A percentile compares a stretch with the other conserved stretches of the same genome.
phyloP scores from a whole-genome alignment of 2,888 invertebrate species.

The Andrena flavipes region DNA sequence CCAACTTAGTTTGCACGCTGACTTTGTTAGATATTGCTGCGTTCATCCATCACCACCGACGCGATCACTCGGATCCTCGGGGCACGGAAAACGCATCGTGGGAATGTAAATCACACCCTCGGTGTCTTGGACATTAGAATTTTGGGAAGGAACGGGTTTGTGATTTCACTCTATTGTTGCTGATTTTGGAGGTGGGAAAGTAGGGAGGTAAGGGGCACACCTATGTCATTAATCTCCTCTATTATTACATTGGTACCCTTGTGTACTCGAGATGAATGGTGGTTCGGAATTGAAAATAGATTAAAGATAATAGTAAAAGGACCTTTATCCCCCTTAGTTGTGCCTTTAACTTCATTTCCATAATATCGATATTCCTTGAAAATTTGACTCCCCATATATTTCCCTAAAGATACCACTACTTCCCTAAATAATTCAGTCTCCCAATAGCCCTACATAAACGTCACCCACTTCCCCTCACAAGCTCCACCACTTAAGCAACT shows the following conservation, averaged over 20 bases:
- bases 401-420: not conserved
- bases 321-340: too few species aligned
- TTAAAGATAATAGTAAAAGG: too few species aligned
- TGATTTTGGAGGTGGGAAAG: too few species aligned
- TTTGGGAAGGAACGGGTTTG: not conserved
- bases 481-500: not conserved
- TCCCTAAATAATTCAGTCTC: not conserved
- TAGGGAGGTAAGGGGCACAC: too few species aligned
- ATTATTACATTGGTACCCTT: too few species aligned
- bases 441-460: not conserved
- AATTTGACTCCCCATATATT: too few species aligned
- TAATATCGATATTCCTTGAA: too few species aligned
- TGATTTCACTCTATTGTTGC: not conserved
- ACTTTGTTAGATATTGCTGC: slow-evolving; percentile 69
- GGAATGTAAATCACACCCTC: slow-evolving; percentile 13
- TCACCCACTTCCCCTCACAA: not conserved
- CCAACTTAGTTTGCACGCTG: slow-evolving; percentile 70
- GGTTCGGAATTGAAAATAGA: too few species aligned
- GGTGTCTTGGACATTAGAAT: too few species aligned
- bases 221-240: too few species aligned
- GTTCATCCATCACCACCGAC: slow-evolving; percentile 63
- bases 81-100: slow-evolving; percentile 30
- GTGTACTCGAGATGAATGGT: too few species aligned
- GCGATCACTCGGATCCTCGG: slow-evolving; percentile 14
- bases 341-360: too few species aligned